Conservation (phyloP, 2,888 invertebrate genomes). For the Bombylius discolor region DNA sequence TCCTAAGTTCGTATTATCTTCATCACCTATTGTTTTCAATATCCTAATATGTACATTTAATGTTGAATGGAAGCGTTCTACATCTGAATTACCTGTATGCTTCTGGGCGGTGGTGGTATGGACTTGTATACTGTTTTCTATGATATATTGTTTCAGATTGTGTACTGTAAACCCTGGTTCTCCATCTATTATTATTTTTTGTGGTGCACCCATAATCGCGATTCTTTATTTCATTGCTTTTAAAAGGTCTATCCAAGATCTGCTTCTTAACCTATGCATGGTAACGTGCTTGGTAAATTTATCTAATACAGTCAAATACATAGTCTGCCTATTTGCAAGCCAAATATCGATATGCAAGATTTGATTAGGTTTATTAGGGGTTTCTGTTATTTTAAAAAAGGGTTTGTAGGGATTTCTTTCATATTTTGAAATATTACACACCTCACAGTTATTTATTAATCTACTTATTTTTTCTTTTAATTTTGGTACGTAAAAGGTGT, state of each 20-base stretch:
- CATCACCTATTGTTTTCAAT: conserved; percentile 14
- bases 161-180: conserved; percentile 15
- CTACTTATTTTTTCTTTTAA: conserved; percentile 44
- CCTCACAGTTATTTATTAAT: conserved; percentile 17
- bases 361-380: conserved; percentile 1
- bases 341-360: conserved; percentile 5
- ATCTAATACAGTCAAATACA: conserved; percentile 7
- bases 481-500: conserved; percentile 13
- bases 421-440: background rate
- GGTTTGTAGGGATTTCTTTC: conserved; percentile 3
- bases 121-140: conserved; percentile 8
- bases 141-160: conserved; percentile 13
- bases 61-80: conserved; percentile 14
- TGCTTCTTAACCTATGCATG: conserved; percentile 2
- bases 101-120: conserved; percentile 14
- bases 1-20: conserved; percentile 9
- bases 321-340: conserved; percentile 2
- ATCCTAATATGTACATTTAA: conserved; percentile 16
- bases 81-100: conserved; percentile 13
- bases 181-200: conserved; percentile 13
- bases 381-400: background rate
- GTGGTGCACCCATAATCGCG: conserved; percentile 9
- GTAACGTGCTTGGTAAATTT: conserved; percentile 8
- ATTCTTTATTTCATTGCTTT: conserved; percentile 10
- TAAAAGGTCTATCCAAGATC: conserved; percentile 11